Evolutionary conservation across 2,113 vertebrate genomes (phyloP).

Genomic region (Pseudorhombus dupliciocellatus): DNA sequence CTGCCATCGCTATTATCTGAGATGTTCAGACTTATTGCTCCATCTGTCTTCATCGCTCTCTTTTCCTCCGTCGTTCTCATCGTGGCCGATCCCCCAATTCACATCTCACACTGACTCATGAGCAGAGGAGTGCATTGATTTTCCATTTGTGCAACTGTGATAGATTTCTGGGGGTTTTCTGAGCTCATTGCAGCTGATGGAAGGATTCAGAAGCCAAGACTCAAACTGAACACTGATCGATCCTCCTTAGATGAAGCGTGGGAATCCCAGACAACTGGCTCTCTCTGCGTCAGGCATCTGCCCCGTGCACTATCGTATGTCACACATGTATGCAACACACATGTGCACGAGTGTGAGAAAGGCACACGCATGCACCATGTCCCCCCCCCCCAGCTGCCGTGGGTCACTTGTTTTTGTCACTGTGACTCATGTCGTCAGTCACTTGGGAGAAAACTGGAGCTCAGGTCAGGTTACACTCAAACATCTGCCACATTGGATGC

Average conservation of each 20-base stretch:
- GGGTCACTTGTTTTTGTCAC: conserved; percentile 59
- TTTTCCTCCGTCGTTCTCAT: neutral
- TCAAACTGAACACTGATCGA: conserved; percentile 5
- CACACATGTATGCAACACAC: conserved; percentile 46
- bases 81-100: neutral
- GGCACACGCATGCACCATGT: conserved; percentile 35
- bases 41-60: neutral
- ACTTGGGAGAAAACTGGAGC: conserved; percentile 41
- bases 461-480: conserved; percentile 60
- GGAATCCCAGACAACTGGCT: conserved; percentile 58
- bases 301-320: conserved; percentile 49
- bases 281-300: conserved; percentile 52
- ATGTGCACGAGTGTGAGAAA: conserved; percentile 46
- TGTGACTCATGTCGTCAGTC: conserved; percentile 43
- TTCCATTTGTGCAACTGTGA: neutral
- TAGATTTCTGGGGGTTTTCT: neutral
- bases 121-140: neutral
- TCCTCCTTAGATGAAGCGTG: conserved; percentile 34
- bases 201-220: neutral
- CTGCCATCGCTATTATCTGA: conserved; percentile 8
- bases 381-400: conserved; percentile 37
- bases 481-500: conserved; percentile 64
- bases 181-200: conserved; percentile 22
- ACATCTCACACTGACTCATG: neutral
- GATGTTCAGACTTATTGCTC: neutral